Conservation (phyloP, 2,113 vertebrate species). For the Aspiorhynchus laticeps region DNA sequence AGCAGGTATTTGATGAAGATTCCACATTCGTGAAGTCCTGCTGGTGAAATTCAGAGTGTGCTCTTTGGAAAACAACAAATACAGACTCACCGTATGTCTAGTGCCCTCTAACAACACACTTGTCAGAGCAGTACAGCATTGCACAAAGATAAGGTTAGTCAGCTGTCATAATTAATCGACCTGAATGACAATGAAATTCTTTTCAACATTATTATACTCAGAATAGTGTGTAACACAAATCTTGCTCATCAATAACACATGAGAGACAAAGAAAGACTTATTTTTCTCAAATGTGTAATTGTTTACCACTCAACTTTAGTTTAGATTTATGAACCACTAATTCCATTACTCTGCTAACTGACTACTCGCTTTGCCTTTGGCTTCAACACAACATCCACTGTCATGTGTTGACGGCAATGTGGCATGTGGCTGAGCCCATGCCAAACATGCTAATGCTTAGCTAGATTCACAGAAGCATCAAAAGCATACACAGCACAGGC, state of each 20-base stretch:
- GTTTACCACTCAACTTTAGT: constrained; percentile 41
- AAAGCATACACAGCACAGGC: background rate
- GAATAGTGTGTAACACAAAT: background rate
- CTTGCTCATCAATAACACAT: constrained; percentile 23
- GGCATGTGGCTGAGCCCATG: constrained; percentile 14
- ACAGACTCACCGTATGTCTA: constrained; percentile 34
- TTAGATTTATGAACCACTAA: constrained; percentile 42
- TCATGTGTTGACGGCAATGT: constrained; percentile 11
- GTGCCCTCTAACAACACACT: constrained; percentile 40
- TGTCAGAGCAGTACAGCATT: constrained; percentile 46
- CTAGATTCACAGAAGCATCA: constrained; percentile 7
- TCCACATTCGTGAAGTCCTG: background rate
- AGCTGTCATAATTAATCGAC: constrained; percentile 52
- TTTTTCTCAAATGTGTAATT: background rate
- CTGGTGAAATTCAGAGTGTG: background rate
- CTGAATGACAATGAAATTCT: constrained; percentile 21
- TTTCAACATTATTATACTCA: constrained; percentile 19
- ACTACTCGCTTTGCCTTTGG: constrained; percentile 27
- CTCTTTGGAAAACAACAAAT: constrained; percentile 31
- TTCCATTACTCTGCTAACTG: background rate
- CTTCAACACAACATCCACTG: constrained; percentile 40
- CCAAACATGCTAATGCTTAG: constrained; percentile 17
- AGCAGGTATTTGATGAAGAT: constrained; percentile 32
- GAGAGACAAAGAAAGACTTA: background rate
- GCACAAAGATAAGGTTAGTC: constrained; percentile 44